phyloP scores from a whole-genome alignment of 1,140 invertebrate species.

The Lutraria rhynchaena region DNA sequence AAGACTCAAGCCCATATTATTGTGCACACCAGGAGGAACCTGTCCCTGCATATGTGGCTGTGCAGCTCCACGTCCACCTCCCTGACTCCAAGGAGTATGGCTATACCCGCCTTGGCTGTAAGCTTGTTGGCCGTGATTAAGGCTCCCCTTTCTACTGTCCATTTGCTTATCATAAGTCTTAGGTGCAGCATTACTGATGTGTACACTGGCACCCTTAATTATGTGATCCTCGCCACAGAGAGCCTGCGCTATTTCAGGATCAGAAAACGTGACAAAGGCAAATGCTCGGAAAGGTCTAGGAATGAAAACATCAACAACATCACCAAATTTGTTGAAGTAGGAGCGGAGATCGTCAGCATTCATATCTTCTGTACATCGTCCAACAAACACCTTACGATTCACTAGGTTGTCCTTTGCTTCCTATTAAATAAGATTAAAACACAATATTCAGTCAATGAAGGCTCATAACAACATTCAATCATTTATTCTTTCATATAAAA shows the following conservation, averaged over 20 bases:
- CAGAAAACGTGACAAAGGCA: slow-evolving; percentile 84
- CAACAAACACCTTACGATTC: slow-evolving; percentile 83
- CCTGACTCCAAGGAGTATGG: slow-evolving; percentile 68
- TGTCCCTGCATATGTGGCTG: slow-evolving; percentile 66
- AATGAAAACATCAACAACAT: slow-evolving; percentile 84
- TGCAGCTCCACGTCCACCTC: slow-evolving; percentile 64
- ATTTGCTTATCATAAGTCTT: slow-evolving; percentile 84
- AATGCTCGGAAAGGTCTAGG: slow-evolving; percentile 84
- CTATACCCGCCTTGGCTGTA: slow-evolving; percentile 58
- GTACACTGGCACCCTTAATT: slow-evolving; percentile 96
- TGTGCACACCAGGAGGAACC: slow-evolving; percentile 65
- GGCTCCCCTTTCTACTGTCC: slow-evolving; percentile 63
- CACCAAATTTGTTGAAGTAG: slow-evolving; percentile 83
- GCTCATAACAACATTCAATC: no score
- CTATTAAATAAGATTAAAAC: slow-evolving; percentile 65
- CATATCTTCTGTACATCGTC: slow-evolving; percentile 82
- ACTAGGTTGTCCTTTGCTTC: slow-evolving; percentile 77
- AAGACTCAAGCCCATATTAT: slow-evolving; percentile 73
- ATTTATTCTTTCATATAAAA: no score
- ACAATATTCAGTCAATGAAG: no score
- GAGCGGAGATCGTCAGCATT: slow-evolving; percentile 81
- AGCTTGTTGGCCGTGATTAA: slow-evolving; percentile 56
- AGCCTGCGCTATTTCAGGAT: slow-evolving; percentile 89
- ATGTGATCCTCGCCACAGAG: slow-evolving; percentile 99
- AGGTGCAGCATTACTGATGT: slow-evolving; percentile 97